Evolutionary conservation across 2,888 invertebrate species (phyloP).

Genomic region (Cheilosia scutellata): DNA sequence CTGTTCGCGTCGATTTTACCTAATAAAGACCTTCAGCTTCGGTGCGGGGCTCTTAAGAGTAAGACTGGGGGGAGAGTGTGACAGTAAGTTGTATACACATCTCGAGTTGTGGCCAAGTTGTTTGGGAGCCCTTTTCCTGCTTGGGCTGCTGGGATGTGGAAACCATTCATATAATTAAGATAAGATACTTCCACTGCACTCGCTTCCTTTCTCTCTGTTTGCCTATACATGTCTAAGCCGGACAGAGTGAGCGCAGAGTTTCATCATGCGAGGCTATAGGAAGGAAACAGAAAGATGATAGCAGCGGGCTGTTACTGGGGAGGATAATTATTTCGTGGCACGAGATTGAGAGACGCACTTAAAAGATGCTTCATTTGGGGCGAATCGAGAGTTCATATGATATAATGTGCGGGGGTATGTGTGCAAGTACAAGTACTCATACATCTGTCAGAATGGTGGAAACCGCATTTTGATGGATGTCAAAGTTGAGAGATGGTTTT

Average conservation of each 20-base stretch:
- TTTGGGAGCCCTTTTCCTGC: conserved; percentile 59
- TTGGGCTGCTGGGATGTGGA: conserved; percentile 51
- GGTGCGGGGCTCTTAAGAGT: conserved; percentile 48
- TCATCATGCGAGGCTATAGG: conserved; percentile 54
- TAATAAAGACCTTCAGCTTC: conserved; percentile 70
- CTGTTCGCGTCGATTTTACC: conserved; percentile 58
- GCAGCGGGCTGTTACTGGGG: conserved; percentile 57
- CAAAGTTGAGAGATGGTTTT: conserved; percentile 48
- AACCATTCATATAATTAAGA: conserved; percentile 71
- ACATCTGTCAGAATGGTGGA: conserved; percentile 69
- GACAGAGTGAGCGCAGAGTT: conserved; percentile 32
- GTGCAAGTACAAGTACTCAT: conserved; percentile 36
- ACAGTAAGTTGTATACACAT: conserved; percentile 16
- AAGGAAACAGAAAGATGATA: conserved; percentile 67
- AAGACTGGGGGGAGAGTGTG: conserved; percentile 31
- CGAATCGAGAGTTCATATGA: neutral
- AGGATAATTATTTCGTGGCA: conserved; percentile 73
- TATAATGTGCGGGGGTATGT: neutral
- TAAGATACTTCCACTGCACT: conserved; percentile 70
- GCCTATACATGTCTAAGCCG: conserved; percentile 41
- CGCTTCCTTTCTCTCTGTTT: conserved; percentile 20
- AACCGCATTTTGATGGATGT: conserved; percentile 69
- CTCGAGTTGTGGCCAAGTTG: conserved; percentile 27
- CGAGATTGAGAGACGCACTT: conserved; percentile 70
- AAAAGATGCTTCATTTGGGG: conserved; percentile 47